Evolutionary conservation across 2,888 invertebrate species (phyloP).

Genomic region (Priocnemis perturbator): DNA sequence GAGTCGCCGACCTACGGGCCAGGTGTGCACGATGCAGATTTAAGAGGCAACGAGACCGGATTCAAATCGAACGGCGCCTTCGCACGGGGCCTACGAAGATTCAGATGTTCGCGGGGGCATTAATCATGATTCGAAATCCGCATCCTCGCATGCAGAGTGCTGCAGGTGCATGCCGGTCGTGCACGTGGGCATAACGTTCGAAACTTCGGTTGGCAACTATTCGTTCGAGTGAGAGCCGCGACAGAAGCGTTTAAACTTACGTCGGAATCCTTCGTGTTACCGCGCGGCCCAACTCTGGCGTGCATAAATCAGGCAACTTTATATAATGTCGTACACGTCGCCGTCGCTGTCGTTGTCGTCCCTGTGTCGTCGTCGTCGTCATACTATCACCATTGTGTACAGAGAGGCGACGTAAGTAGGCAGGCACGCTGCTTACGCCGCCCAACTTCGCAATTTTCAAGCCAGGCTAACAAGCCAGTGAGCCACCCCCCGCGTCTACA

Average conservation of each 20-base stretch:
- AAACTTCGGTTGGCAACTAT: slow-evolving; percentile 61
- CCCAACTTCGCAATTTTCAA: slow-evolving; percentile 55
- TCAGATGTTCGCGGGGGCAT: slow-evolving; percentile 37
- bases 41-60: too few relatives aligned
- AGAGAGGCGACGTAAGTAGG: slow-evolving; percentile 33
- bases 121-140: slow-evolving; percentile 57
- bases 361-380: slow-evolving; percentile 32
- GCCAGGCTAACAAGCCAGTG: slow-evolving; percentile 44
- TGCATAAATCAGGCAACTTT: slow-evolving; percentile 67
- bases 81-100: slow-evolving; percentile 1
- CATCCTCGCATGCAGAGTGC: slow-evolving; percentile 34
- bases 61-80: too few relatives aligned
- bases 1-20: too few relatives aligned
- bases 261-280: slow-evolving; percentile 62
- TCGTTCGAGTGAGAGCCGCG: slow-evolving; percentile 52
- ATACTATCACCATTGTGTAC: slow-evolving; percentile 26
- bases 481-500: slow-evolving; percentile 3
- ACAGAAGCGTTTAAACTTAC: slow-evolving; percentile 64
- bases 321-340: slow-evolving; percentile 43
- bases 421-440: slow-evolving; percentile 23
- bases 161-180: slow-evolving; percentile 38
- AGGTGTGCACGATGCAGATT: too few relatives aligned
- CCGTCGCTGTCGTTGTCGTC: slow-evolving; percentile 41
- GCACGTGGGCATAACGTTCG: slow-evolving; percentile 49
- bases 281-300: slow-evolving; percentile 49